A percentile compares a stretch with the other conserved stretches of the same genome.
Conservation (phyloP, 2,888 invertebrate species). For the Troides aeacus region DNA sequence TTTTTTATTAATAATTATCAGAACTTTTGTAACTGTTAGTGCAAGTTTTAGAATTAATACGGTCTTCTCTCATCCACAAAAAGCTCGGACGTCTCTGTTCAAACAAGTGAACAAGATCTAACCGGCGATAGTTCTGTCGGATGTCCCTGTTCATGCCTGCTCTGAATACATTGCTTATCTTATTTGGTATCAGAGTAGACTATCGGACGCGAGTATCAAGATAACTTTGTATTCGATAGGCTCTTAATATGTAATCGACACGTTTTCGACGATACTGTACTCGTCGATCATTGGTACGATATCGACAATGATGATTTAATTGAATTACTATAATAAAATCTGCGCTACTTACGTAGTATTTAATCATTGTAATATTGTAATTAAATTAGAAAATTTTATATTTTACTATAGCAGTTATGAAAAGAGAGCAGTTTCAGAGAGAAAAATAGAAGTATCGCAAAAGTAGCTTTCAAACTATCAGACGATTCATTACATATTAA, state of each 20-base stretch:
- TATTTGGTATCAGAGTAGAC: conserved; percentile 22
- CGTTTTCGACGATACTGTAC: neutral
- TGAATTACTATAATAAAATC: neutral
- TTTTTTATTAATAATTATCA: too few species aligned
- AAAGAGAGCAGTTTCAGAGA: too few species aligned
- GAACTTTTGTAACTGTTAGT: neutral
- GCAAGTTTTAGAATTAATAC: neutral
- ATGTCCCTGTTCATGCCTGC: conserved; percentile 19
- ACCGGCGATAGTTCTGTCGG: conserved; percentile 8
- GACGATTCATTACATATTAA: too few species aligned
- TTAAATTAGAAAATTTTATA: too few species aligned
- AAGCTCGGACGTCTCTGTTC: conserved; percentile 4
- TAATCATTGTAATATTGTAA: too few species aligned
- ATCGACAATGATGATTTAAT: neutral
- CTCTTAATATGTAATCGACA: conserved; percentile 6
- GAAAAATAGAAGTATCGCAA: too few species aligned
- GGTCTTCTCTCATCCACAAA: neutral
- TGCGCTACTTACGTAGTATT: too few species aligned
- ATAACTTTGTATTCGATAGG: conserved; percentile 23
- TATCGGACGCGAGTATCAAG: conserved; percentile 27
- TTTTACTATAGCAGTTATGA: too few species aligned
- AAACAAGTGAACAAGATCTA: conserved; percentile 8
- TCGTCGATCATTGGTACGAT: conserved; percentile 2
- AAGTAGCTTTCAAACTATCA: too few species aligned
- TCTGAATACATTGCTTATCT: conserved; percentile 27